A percentile compares a stretch with the other conserved stretches of the same genome.
Evolutionary conservation across 2,888 invertebrate species (phyloP).

Genomic region (Synergus japonicus): DNA sequence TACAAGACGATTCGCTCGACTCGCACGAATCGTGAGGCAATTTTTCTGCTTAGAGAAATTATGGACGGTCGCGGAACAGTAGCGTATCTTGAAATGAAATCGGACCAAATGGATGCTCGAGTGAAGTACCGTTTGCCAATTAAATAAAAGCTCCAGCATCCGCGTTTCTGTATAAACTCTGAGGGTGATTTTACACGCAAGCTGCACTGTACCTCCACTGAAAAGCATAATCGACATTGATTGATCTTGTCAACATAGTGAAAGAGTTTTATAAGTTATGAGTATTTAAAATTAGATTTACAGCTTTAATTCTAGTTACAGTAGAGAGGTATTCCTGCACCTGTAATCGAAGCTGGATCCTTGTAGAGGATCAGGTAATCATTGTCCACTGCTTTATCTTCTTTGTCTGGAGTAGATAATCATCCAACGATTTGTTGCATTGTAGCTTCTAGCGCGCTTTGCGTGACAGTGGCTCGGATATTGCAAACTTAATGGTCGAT

Average conservation of each 20-base stretch:
- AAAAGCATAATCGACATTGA: too few species aligned
- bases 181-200: slow-evolving; percentile 8
- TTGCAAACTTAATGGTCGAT: slow-evolving; percentile 35
- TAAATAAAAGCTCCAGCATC: slow-evolving; percentile 36
- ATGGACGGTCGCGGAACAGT: slow-evolving; percentile 28
- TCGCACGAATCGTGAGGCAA: slow-evolving; percentile 22
- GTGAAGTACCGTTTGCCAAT: slow-evolving; percentile 36
- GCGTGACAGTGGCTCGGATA: slow-evolving; percentile 36
- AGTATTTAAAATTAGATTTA: neutral
- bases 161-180: neutral
- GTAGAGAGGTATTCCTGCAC: neutral
- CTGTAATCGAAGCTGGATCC: slow-evolving; percentile 12
- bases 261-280: too few species aligned
- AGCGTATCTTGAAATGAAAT: slow-evolving; percentile 26
- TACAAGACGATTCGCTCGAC: slow-evolving; percentile 8
- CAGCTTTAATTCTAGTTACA: neutral
- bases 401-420: slow-evolving; percentile 18
- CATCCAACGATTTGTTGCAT: slow-evolving; percentile 36
- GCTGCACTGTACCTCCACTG: neutral
- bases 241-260: too few species aligned
- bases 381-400: slow-evolving; percentile 37
- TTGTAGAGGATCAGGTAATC: slow-evolving; percentile 17
- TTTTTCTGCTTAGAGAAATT: slow-evolving; percentile 26
- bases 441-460: slow-evolving; percentile 24
- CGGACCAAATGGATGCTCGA: slow-evolving; percentile 32